Evolutionary conservation across 2,888 invertebrate genomes (phyloP), one percentile per base, ranked within the genome.

Genomic region (Harmothoe impar): DNA sequence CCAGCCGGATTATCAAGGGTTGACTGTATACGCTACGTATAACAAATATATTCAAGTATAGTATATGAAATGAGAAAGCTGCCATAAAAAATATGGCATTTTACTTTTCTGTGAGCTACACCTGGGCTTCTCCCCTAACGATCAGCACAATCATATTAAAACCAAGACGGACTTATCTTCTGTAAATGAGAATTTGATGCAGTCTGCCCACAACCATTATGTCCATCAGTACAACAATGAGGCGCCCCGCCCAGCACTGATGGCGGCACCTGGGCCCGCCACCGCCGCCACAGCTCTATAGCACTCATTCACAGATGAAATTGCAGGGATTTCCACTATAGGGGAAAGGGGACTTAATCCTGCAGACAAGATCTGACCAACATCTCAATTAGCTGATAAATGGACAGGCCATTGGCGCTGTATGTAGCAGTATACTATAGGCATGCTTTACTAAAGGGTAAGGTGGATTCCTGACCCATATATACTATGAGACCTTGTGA

Each of bases 201-300:
- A 25, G 72, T 29, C 72, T 29, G 15, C 25, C 25, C 29, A 72
- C 43, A 62, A 25, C 72, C 72, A 72, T 29, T 72, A 72, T 29
- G 72, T 72, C 72, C 72, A 72, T 72, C 72, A 72, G 17, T 15
- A 72, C 29, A 29, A 72, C 72, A 72, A 72, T 72, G 62, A n/a
- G 62, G 20, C 62, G 20, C 62, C 62, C 62, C 7, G 62, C 62
- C 62, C 62, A 62, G 43, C 43, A 43, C 43, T 43, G 43, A 43
- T 62, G n/a, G 62, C 62, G 62, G 23, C 62, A 62, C 62, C 62
- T 62, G 62, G 62, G 62, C 62, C 62, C 62, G 62, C 12, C 43
- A 5, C 20, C 3, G 62, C 12, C 43, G 3, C 20, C 3, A 15
- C 62, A n/a, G n/a, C 62, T 20, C 62, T 62, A 20, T 62, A 62